Percentiles rank a stretch among this genome's conserved stretches.
Conservation (phyloP, 2,113 vertebrate genomes). For the Indicator maculatus region DNA sequence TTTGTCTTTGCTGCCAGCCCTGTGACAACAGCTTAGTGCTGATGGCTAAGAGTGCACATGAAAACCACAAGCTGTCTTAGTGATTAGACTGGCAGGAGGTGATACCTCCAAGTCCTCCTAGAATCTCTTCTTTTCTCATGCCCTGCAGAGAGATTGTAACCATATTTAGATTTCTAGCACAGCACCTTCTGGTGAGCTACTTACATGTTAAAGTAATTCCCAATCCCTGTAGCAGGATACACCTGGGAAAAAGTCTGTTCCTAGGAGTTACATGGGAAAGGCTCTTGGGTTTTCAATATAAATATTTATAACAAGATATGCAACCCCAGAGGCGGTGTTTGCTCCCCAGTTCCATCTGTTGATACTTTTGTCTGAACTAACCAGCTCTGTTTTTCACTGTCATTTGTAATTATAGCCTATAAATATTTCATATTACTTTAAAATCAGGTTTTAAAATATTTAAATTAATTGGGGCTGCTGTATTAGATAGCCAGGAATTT, state of each 20-base stretch:
- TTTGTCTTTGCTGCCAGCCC: not conserved
- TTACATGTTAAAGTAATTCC: not conserved
- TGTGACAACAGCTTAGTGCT: not conserved
- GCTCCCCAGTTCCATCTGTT: conserved; percentile 7
- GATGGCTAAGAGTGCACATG: not conserved
- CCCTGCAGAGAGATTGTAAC: not conserved
- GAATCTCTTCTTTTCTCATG: not conserved
- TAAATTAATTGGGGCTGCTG: conserved; percentile 27
- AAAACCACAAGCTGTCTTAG: not conserved
- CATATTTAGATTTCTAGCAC: not conserved
- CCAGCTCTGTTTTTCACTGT: conserved; percentile 28
- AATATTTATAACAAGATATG: conserved; percentile 12
- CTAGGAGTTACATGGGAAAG: conserved; percentile 6
- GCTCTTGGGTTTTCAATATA: conserved; percentile 13
- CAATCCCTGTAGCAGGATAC: not conserved
- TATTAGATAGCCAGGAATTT: conserved; percentile 26
- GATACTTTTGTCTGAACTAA: conserved; percentile 43
- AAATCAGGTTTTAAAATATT: conserved; percentile 49
- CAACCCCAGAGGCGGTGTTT: conserved; percentile 4
- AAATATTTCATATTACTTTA: conserved; percentile 61
- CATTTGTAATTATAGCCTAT: conserved; percentile 22
- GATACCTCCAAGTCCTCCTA: not conserved
- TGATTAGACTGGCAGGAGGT: not conserved
- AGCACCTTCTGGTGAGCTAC: conserved; percentile 17
- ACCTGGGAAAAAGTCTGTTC: conserved; percentile 34